phyloP scores from a whole-genome alignment of 1,140 invertebrate species.

The Nasonia vitripennis region DNA sequence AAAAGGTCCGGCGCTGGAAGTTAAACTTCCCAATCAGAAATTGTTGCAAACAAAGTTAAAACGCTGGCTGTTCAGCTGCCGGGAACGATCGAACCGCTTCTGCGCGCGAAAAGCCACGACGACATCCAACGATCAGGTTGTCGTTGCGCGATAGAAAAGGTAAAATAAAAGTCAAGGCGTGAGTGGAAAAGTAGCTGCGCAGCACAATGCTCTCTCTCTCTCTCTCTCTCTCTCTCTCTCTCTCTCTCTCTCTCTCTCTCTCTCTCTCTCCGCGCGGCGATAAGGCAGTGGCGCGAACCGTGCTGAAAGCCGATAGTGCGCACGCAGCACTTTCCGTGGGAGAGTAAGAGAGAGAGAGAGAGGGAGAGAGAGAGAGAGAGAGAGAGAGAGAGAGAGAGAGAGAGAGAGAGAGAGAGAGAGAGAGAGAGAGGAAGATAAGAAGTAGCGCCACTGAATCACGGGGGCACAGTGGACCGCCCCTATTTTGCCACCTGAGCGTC shows the following conservation, averaged over 20 bases:
- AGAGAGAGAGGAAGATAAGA: slow-evolving; percentile 50
- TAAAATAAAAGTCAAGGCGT: neutral
- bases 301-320: slow-evolving; percentile 55
- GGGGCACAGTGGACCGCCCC: neutral
- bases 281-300: slow-evolving; percentile 47
- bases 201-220: slow-evolving; percentile 54
- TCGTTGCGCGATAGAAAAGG: neutral
- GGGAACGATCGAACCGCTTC: neutral
- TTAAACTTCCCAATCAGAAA: slow-evolving; percentile 42
- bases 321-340: slow-evolving; percentile 58
- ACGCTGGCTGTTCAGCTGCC: neutral
- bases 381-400: slow-evolving; percentile 44
- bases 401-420: slow-evolving; percentile 48
- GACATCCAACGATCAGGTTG: neutral
- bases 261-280: slow-evolving; percentile 49
- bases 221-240: too few species aligned
- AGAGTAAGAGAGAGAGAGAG: slow-evolving; percentile 55
- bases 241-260: too few species aligned
- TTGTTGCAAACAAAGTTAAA: slow-evolving; percentile 21
- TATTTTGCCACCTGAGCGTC: neutral
- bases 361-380: slow-evolving; percentile 52
- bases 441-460: slow-evolving; percentile 51
- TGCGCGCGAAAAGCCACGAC: slow-evolving; percentile 3
- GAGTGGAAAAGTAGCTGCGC: slow-evolving; percentile 27
- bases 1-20: neutral